Evolutionary conservation across 2,888 invertebrate species (phyloP).

Genomic region (Xestobium rufovillosum): DNA sequence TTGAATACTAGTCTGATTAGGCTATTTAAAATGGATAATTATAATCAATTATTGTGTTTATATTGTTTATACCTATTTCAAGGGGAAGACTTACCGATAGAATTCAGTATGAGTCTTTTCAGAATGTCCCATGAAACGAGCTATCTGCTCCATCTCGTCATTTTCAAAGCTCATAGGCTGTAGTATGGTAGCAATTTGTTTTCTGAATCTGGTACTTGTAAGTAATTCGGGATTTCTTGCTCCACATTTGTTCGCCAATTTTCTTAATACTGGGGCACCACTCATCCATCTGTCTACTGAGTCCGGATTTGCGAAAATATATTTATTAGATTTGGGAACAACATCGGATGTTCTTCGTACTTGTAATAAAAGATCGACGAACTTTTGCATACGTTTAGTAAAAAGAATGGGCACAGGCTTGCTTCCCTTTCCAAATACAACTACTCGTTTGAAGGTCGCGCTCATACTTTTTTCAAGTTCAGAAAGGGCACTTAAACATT

Average conservation of each 20-base stretch:
- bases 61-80: neutral
- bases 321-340: constrained; percentile 15
- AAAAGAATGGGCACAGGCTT: too few relatives aligned
- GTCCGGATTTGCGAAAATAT: constrained; percentile 17
- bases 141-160: constrained; percentile 19
- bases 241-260: constrained; percentile 14
- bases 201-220: constrained; percentile 17
- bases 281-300: constrained; percentile 14
- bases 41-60: too few relatives aligned
- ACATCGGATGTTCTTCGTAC: constrained; percentile 11
- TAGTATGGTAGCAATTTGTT: constrained; percentile 18
- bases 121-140: constrained; percentile 12
- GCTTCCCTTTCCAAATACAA: too few relatives aligned
- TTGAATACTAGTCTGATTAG: too few relatives aligned
- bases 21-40: too few relatives aligned
- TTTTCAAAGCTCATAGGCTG: constrained; percentile 17
- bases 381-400: too few relatives aligned
- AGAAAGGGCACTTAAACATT: too few relatives aligned
- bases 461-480: too few relatives aligned
- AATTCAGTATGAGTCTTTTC: constrained; percentile 13
- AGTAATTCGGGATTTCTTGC: constrained; percentile 16
- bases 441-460: too few relatives aligned
- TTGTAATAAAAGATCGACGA: constrained; percentile 12
- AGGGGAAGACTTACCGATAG: constrained; percentile 9
- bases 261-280: constrained; percentile 12